Conservation (phyloP, 1,140 invertebrate species). For the Zaprionus capensis region DNA sequence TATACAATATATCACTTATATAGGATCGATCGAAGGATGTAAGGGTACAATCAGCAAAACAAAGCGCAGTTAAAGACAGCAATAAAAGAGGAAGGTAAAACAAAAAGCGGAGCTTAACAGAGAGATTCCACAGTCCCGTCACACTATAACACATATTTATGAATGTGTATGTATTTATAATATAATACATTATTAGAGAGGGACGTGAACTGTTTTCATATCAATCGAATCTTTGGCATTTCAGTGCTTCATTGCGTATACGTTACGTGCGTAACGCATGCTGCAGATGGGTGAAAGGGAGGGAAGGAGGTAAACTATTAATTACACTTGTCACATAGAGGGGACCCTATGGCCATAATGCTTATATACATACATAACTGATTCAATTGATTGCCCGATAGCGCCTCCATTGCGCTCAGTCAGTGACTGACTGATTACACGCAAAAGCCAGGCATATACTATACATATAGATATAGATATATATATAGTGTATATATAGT, state of each 20-base stretch:
- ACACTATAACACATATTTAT: neutral
- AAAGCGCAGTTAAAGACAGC: slow-evolving; percentile 11
- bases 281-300: too few species aligned
- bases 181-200: neutral
- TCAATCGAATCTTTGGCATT: slow-evolving; percentile 1
- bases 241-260: slow-evolving; percentile 39
- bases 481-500: neutral
- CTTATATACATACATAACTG: slow-evolving; percentile 7
- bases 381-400: slow-evolving; percentile 33
- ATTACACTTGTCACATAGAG: slow-evolving; percentile 25
- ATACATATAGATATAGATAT: neutral
- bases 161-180: neutral
- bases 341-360: slow-evolving; percentile 12
- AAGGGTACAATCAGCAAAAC: slow-evolving; percentile 1
- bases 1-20: too few species aligned
- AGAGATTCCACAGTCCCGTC: neutral
- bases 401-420: slow-evolving; percentile 1
- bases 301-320: slow-evolving; percentile 8
- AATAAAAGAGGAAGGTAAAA: slow-evolving; percentile 7
- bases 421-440: slow-evolving; percentile 17
- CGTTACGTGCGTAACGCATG: slow-evolving; percentile 19
- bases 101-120: neutral
- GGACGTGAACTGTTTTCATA: neutral
- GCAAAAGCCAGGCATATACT: slow-evolving; percentile 6
- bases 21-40: too few species aligned